Percentiles rank a stretch among this genome's conserved stretches.
Evolutionary conservation across 2,797 vertebrate species (phyloP).

Genomic region (Semotilus atromaculatus): DNA sequence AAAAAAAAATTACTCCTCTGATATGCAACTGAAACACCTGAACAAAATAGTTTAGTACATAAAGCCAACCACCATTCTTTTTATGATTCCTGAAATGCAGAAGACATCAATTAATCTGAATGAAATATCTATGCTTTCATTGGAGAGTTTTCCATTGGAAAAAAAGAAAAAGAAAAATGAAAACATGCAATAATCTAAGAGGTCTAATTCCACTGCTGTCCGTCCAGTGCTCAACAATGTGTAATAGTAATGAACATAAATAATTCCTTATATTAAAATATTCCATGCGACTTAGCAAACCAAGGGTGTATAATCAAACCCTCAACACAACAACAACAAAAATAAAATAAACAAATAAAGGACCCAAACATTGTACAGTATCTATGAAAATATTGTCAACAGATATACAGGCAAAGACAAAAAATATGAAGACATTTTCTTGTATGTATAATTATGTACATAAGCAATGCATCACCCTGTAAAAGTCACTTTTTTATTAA

Average conservation of each 20-base stretch:
- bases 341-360: constrained; percentile 62
- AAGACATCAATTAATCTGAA: constrained; percentile 60
- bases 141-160: constrained; percentile 52
- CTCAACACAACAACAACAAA: constrained; percentile 65
- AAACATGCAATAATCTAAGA: constrained; percentile 70
- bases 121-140: constrained; percentile 56
- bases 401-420: constrained; percentile 79
- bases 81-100: constrained; percentile 64
- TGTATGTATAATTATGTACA: constrained; percentile 77
- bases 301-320: constrained; percentile 62
- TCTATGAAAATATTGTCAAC: constrained; percentile 81
- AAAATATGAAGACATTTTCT: constrained; percentile 80
- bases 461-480: constrained; percentile 73
- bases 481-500: constrained; percentile 68
- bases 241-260: constrained; percentile 68
- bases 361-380: constrained; percentile 68
- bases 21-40: constrained; percentile 75
- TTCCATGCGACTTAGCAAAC: constrained; percentile 77
- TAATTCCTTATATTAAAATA: constrained; percentile 72
- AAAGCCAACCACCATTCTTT: constrained; percentile 70
- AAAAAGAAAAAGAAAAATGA: constrained; percentile 46
- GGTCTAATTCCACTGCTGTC: constrained; percentile 65
- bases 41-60: constrained; percentile 66
- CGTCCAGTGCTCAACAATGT: constrained; percentile 68
- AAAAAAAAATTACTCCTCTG: constrained; percentile 57